These are phyloP conservation scores for Caerostris extrusa DNA, from an alignment of 1,140 invertebrate genomes.

Conservation along the genomic window DNA sequence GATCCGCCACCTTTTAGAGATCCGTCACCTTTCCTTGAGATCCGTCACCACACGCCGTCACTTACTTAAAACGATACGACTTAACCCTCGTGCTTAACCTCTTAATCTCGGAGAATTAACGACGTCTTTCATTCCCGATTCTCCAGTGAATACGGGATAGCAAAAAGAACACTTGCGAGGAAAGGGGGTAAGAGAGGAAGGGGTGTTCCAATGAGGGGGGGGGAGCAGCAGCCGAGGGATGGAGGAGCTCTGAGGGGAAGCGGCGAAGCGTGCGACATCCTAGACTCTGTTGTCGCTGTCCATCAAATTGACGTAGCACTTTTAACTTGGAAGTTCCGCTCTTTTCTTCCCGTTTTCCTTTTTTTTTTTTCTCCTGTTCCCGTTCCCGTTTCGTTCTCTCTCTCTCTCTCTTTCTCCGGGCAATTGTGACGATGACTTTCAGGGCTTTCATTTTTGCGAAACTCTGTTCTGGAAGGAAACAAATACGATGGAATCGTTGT, in stretches of 20 bases:
- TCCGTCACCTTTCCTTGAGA: too few species aligned
- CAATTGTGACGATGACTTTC: neutral
- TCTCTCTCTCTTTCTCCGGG: neutral
- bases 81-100: constrained; percentile 34
- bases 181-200: neutral
- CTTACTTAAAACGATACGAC: constrained; percentile 6
- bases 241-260: constrained; percentile 1
- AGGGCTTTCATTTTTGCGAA: neutral
- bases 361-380: neutral
- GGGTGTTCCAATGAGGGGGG: neutral
- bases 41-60: neutral
- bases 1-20: too few species aligned
- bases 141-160: neutral
- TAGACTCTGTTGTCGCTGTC: constrained; percentile 76
- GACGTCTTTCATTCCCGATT: constrained; percentile 43
- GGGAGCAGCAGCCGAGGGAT: neutral
- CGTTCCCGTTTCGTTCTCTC: constrained; percentile 6
- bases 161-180: constrained; percentile 34
- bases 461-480: constrained; percentile 26
- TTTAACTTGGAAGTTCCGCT: constrained; percentile 61
- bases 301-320: constrained; percentile 72
- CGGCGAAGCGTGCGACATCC: constrained; percentile 73
- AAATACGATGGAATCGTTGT: constrained; percentile 27
- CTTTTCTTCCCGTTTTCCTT: neutral
- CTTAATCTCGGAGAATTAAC: constrained; percentile 53